Conservation (phyloP, 2,888 invertebrate genomes). For the Euclidia mi region DNA sequence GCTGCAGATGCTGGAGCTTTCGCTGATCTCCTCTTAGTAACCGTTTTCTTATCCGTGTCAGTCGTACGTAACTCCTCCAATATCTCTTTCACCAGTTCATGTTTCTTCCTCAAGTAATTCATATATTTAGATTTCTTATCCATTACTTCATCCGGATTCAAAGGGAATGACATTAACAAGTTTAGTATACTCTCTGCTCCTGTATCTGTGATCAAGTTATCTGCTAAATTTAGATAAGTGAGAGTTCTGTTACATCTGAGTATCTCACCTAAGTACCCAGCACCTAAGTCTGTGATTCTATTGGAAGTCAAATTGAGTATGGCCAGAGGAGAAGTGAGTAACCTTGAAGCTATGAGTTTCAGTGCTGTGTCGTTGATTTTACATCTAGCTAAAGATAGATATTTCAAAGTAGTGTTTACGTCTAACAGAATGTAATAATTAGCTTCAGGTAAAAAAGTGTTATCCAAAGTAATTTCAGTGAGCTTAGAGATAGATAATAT, state of each 20-base stretch:
- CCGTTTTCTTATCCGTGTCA: neutral
- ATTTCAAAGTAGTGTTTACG: slow-evolving; percentile 44
- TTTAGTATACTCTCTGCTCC: slow-evolving; percentile 63
- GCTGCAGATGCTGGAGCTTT: neutral
- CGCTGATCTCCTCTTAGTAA: too few relatives aligned
- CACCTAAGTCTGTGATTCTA: slow-evolving; percentile 71
- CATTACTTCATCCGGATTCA: slow-evolving; percentile 59
- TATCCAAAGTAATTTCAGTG: slow-evolving; percentile 73
- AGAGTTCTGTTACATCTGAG: slow-evolving; percentile 69
- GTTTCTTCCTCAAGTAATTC: neutral
- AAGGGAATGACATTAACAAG: slow-evolving; percentile 60
- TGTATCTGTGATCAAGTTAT: slow-evolving; percentile 68
- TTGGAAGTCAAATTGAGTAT: slow-evolving; percentile 74
- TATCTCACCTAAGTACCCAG: slow-evolving; percentile 58
- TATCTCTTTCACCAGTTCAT: neutral
- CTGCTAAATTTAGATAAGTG: slow-evolving; percentile 70
- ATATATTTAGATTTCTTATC: neutral
- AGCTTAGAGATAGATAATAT: slow-evolving; percentile 61
- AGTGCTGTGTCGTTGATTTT: slow-evolving; percentile 64
- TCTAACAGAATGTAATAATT: slow-evolving; percentile 69
- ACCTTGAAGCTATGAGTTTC: slow-evolving; percentile 57
- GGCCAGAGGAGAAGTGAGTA: slow-evolving; percentile 66
- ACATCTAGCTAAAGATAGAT: slow-evolving; percentile 72
- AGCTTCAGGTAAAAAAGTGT: slow-evolving; percentile 56
- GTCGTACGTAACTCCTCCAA: neutral